Evolutionary conservation across 2,797 vertebrate species (phyloP), one percentile per base, ranked within the genome.

Genomic region (Anolis apletophallus): DNA sequence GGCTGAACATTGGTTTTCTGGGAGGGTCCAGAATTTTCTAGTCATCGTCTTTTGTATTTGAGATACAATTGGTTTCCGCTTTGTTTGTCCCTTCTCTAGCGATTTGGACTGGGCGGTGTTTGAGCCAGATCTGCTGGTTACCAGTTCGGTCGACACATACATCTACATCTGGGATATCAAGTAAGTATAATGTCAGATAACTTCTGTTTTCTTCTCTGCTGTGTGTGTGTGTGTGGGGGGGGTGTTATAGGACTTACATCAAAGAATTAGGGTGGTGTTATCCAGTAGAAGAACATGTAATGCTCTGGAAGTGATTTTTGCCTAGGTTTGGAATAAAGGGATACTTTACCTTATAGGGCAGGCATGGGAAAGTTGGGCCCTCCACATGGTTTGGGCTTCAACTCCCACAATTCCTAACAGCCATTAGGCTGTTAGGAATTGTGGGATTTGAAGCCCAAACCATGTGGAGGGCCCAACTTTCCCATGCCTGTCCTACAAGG

Each of bases 151-250:
- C 88, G 99, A 99, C 94, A 99, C 99, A 0, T 99, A 99, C 94
- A 99, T 99, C 93, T 99, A 99, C 95, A 98, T 99, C 94, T 99
- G 99, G 99, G 99, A 99, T 94, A 98, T 98, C 93, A 98, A 98
- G 99, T 99, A 94, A 97, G 96, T 85, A 81, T 61, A 78, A 34
- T 34, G 61, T 1, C 3, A 17, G 21, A 2, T 57, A 83, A 57
- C 26, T 29, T 12, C 46, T 5, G 46, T 50, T 14, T 29, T 34
- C 3, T 12, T 5, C 5, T 16, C 2, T 14, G 21, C 19, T 14
- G 36, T 29, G 84, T 14, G 13, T 46, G 6, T 32, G 57, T 10
- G 12, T 3, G n/a, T n/a, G n/a, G n/a, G n/a, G n/a, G n/a, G n/a
- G n/a, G n/a, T n/a, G 40, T 40, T 40, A 40, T 40, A 13, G 61